A percentile compares a stretch with the other conserved stretches of the same genome.
Evolutionary conservation across 2,113 vertebrate species (phyloP).

Genomic region (Xiphophorus hellerii): DNA sequence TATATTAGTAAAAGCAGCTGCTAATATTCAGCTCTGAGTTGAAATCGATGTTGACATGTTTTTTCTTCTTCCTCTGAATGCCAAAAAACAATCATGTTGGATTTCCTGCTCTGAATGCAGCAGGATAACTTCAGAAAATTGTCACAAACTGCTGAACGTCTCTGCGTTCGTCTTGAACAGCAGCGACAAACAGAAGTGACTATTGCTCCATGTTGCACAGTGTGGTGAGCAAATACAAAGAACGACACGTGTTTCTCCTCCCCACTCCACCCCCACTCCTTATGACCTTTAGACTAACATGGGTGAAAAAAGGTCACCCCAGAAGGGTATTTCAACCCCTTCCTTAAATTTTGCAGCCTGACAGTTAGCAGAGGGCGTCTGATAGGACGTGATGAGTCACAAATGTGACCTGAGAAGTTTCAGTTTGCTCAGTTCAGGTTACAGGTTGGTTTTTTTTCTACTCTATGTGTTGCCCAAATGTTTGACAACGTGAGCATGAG

Average conservation of each 20-base stretch:
- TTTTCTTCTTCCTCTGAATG: background rate
- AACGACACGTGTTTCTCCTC: background rate
- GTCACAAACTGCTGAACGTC: background rate
- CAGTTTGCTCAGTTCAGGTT: slow-evolving; percentile 19
- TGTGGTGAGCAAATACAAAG: background rate
- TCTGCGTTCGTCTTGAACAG: background rate
- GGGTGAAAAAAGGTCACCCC: slow-evolving; percentile 24
- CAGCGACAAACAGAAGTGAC: background rate
- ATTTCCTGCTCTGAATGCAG: background rate
- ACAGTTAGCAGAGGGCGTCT: slow-evolving; percentile 10
- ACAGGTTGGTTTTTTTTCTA: background rate
- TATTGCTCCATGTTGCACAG: slow-evolving; percentile 11
- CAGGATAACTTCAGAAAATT: background rate
- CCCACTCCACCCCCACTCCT: background rate
- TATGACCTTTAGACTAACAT: slow-evolving; percentile 12
- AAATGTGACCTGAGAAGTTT: slow-evolving; percentile 4
- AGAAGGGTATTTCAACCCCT: slow-evolving; percentile 12
- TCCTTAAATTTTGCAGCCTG: slow-evolving; percentile 14
- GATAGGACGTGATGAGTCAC: slow-evolving; percentile 41
- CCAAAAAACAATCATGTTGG: background rate
- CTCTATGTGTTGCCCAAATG: background rate
- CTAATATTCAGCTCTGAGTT: background rate
- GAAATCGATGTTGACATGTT: background rate
- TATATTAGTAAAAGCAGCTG: background rate
- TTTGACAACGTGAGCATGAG: background rate